Evolutionary conservation across 2,888 invertebrate species (phyloP).

Genomic region (Flexamia atlantica): DNA sequence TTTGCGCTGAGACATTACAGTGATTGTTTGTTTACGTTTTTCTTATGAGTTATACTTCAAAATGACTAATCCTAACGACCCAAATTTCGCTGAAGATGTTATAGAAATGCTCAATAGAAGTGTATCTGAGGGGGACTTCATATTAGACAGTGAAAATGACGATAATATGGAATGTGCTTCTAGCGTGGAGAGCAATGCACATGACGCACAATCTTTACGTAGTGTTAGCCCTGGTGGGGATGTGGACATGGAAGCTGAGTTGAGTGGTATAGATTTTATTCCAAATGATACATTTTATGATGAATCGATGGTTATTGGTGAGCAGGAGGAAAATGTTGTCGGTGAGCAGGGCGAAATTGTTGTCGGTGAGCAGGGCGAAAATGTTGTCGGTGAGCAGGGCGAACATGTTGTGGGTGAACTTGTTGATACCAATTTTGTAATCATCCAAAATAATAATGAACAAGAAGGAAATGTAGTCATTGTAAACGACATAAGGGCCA

Average conservation of each 20-base stretch:
- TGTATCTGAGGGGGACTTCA: background rate
- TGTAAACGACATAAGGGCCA: background rate
- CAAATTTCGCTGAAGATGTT: no score
- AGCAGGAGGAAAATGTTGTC: no score
- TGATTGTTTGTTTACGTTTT: background rate
- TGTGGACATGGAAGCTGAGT: background rate
- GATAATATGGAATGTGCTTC: slow-evolving; percentile 1
- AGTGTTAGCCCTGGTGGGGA: background rate
- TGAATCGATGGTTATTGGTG: background rate
- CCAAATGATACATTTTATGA: background rate
- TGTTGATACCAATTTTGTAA: background rate
- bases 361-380: background rate
- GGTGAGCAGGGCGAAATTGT: no score
- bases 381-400: background rate
- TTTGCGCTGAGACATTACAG: background rate
- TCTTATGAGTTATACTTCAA: background rate
- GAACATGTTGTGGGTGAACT: background rate
- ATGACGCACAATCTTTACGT: background rate
- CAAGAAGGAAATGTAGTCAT: background rate
- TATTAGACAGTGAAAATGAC: background rate
- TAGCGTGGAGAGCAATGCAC: background rate
- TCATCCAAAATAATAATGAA: background rate
- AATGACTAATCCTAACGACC: no score
- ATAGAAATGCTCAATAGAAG: background rate
- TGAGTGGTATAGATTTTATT: background rate